Evolutionary conservation across 2,888 invertebrate species (phyloP).

Genomic region (Thereva nobilitata): DNA sequence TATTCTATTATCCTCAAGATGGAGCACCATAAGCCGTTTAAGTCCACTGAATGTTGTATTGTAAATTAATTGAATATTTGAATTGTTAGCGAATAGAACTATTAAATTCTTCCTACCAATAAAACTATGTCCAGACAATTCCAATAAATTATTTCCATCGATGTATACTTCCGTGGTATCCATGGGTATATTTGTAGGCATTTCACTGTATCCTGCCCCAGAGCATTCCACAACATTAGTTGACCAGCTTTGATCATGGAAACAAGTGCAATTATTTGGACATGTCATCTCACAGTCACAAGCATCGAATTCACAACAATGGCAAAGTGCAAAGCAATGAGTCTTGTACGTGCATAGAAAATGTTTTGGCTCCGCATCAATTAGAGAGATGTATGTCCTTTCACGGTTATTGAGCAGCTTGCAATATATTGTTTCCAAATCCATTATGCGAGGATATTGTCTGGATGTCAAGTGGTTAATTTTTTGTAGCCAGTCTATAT

Average conservation of each 20-base stretch:
- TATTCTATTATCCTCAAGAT: constrained; percentile 86
- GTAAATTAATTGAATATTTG: constrained; percentile 80
- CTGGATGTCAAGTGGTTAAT: constrained; percentile 84
- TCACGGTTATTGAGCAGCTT: constrained; percentile 83
- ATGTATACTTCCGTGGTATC: constrained; percentile 93
- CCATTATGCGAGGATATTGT: constrained; percentile 89
- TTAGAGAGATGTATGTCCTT: constrained; percentile 80
- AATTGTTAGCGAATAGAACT: constrained; percentile 85
- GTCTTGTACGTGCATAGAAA: constrained; percentile 91
- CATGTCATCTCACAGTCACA: constrained; percentile 98
- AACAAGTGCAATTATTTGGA: constrained; percentile 91
- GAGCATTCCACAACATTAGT: constrained; percentile 93
- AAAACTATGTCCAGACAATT: constrained; percentile 85
- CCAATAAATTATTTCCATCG: constrained; percentile 88
- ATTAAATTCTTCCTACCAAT: constrained; percentile 88
- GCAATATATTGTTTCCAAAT: constrained; percentile 87
- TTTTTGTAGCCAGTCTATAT: constrained; percentile 93
- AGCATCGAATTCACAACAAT: constrained; percentile 95
- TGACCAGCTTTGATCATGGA: constrained; percentile 92
- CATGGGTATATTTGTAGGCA: constrained; percentile 90
- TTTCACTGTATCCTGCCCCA: constrained; percentile 75
- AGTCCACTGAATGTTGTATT: constrained; percentile 91
- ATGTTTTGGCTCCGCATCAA: constrained; percentile 85
- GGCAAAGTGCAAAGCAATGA: constrained; percentile 92
- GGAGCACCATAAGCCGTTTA: constrained; percentile 75